These are phyloP conservation scores for Ochropacha duplaris DNA, from an alignment of 2,888 invertebrate genomes.

Conservation along the genomic window DNA sequence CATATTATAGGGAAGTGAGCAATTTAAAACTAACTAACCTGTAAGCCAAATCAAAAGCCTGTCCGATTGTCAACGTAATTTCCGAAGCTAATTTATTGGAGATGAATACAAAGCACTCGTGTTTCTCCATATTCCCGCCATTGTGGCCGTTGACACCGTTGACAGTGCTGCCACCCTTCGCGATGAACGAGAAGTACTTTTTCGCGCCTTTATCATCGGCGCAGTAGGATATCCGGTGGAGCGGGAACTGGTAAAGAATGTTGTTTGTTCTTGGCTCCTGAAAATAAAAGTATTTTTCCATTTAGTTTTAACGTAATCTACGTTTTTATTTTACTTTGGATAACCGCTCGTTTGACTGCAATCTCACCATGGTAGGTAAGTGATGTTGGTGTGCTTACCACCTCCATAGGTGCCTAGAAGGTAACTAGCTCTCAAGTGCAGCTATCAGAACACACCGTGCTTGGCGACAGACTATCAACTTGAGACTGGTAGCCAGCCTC, in stretches of 20 bases:
- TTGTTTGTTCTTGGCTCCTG: conserved; percentile 89
- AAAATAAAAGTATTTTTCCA: no score
- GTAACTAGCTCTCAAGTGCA: no score
- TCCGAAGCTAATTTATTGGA: conserved; percentile 99
- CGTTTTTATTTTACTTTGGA: no score
- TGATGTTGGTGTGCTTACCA: no score
- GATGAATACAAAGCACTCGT: conserved; percentile 98
- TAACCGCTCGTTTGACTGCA: no score
- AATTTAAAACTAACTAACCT: conserved; percentile 75
- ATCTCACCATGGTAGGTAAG: no score
- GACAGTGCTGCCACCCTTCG: conserved; percentile 83
- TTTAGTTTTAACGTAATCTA: no score
- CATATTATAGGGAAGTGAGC: no score
- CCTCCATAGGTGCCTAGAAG: no score
- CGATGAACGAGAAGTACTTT: conserved; percentile 97
- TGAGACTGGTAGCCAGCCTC: no score
- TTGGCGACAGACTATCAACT: no score
- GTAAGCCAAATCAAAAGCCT: conserved; percentile 99
- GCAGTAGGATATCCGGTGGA: conserved; percentile 99
- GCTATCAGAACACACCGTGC: no score
- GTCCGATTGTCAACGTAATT: conserved; percentile 98
- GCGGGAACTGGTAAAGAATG: conserved; percentile 96
- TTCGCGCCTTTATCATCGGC: conserved; percentile 99
- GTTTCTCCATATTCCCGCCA: conserved; percentile 85
- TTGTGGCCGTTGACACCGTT: conserved; percentile 70